Conservation (phyloP, 2,888 invertebrate genomes). For the Drosophila formosana region DNA sequence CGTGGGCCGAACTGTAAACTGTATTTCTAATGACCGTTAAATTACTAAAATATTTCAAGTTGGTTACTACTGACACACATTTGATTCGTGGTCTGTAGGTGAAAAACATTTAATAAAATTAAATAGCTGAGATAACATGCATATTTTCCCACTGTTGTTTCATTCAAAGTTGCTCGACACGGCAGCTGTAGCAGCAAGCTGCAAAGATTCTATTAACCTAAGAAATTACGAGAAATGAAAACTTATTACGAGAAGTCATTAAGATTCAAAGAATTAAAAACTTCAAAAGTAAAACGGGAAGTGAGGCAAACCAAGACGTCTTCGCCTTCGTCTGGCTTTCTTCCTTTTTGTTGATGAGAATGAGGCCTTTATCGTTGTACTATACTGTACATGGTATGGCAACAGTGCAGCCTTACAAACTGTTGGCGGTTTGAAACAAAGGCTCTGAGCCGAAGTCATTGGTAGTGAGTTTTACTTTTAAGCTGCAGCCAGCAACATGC, state of each 20-base stretch:
- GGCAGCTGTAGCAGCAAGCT: conserved; percentile 52
- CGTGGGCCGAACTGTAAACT: conserved; percentile 37
- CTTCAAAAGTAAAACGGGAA: conserved; percentile 75
- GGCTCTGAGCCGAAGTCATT: conserved; percentile 53
- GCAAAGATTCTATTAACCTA: conserved; percentile 80
- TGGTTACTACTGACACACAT: not conserved
- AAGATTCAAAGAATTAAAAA: conserved; percentile 83
- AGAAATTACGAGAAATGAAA: conserved; percentile 83
- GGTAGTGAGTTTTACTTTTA: conserved; percentile 52
- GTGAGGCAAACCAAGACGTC: conserved; percentile 54
- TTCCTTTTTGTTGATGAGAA: conserved; percentile 10
- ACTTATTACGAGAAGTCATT: conserved; percentile 84
- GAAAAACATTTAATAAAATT: not conserved
- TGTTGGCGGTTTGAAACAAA: conserved; percentile 59
- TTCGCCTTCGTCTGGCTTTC: conserved; percentile 1
- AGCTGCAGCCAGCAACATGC: conserved; percentile 53
- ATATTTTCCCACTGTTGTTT: conserved; percentile 54
- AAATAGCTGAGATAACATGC: not conserved
- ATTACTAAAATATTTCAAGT: conserved; percentile 4
- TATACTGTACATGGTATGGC: conserved; percentile 6
- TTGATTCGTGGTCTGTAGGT: not conserved
- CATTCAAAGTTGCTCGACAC: conserved; percentile 52
- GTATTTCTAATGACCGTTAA: conserved; percentile 1
- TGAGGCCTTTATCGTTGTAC: conserved; percentile 3
- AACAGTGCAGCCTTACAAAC: conserved; percentile 60